These are phyloP conservation scores for Plebejus argus DNA, from an alignment of 2,888 invertebrate species.

Conservation along the genomic window DNA sequence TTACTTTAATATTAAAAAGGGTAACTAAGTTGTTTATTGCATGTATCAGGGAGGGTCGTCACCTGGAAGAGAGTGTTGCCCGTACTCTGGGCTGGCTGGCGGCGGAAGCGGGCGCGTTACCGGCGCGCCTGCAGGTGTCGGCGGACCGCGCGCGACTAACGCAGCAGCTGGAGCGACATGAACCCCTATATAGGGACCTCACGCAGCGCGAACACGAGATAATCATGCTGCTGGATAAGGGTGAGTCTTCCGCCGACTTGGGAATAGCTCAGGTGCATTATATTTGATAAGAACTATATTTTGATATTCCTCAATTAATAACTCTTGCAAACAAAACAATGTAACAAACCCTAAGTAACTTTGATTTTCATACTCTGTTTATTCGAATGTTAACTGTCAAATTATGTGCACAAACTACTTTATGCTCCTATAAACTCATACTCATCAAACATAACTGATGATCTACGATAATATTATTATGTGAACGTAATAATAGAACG, in stretches of 20 bases:
- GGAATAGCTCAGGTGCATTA: no score
- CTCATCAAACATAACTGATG: background rate
- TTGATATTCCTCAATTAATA: background rate
- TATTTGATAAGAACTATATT: background rate
- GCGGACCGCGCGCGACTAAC: conserved; percentile 91
- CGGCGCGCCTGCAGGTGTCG: conserved; percentile 90
- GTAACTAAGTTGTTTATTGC: background rate
- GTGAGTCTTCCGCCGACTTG: conserved; percentile 53
- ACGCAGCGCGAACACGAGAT: conserved; percentile 95
- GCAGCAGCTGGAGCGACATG: conserved; percentile 93
- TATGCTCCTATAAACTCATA: no score
- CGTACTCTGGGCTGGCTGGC: conserved; percentile 95
- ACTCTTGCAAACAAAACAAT: no score
- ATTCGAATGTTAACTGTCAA: no score
- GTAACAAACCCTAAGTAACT: no score
- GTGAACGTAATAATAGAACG: background rate
- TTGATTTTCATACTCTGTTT: no score
- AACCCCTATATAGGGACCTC: conserved; percentile 93
- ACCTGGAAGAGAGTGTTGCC: conserved; percentile 93
- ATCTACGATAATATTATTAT: background rate
- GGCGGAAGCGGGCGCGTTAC: conserved; percentile 87
- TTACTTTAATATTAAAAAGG: no score
- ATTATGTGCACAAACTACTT: no score
- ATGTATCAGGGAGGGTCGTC: conserved; percentile 87
- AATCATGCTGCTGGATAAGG: conserved; percentile 95